Conservation (phyloP, 2,888 invertebrate species). For the Geophilus truncorum region DNA sequence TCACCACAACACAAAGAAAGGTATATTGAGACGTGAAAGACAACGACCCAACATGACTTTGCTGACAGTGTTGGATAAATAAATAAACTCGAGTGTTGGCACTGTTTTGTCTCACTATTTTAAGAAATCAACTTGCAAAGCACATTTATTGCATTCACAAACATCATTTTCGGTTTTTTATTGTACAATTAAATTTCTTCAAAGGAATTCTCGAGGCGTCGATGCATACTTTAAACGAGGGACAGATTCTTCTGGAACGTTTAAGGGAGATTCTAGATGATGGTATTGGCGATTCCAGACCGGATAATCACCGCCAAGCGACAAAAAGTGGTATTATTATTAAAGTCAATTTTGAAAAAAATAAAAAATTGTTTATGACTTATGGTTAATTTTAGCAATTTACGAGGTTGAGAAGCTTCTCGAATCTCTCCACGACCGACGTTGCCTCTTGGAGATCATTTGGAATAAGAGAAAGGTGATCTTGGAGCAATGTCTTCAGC, state of each 20-base stretch:
- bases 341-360: background rate
- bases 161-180: background rate
- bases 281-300: conserved; percentile 69
- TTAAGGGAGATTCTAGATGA: conserved; percentile 67
- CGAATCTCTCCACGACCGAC: conserved; percentile 67
- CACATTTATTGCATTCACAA: background rate
- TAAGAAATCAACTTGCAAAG: no score
- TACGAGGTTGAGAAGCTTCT: conserved; percentile 69
- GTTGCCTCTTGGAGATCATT: conserved; percentile 62
- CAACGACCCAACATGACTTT: background rate
- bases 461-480: conserved; percentile 66
- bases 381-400: conserved; percentile 54
- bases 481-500: conserved; percentile 70
- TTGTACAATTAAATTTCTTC: background rate
- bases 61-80: background rate
- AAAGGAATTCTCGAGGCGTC: conserved; percentile 65
- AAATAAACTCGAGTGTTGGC: background rate
- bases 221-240: conserved; percentile 73
- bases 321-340: conserved; percentile 48
- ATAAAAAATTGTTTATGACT: no score
- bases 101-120: background rate
- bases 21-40: conserved; percentile 40
- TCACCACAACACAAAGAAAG: conserved; percentile 65
- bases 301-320: conserved; percentile 57
- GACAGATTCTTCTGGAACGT: conserved; percentile 67